Evolutionary conservation across 2,797 vertebrate species (phyloP).

Genomic region (Phylloscopus collybita): DNA sequence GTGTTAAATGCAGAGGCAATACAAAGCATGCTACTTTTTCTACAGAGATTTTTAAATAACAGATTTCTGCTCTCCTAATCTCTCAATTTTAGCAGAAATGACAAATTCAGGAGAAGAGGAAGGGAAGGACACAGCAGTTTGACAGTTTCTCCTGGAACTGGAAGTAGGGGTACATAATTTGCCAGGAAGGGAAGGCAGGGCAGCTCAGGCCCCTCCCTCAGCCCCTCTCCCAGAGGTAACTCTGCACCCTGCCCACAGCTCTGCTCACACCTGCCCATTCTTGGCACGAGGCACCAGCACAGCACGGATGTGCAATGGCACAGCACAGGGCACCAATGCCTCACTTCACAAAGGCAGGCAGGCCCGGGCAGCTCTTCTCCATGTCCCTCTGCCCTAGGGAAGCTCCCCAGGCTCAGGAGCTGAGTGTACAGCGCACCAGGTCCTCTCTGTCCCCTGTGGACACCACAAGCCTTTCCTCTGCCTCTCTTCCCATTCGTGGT

Average conservation of each 20-base stretch:
- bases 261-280: not conserved
- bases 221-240: not conserved
- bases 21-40: not conserved
- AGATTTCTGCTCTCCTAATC: not conserved
- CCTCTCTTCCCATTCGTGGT: not conserved
- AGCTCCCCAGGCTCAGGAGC: not conserved
- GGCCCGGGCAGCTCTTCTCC: not conserved
- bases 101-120: not conserved
- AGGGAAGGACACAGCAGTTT: not conserved
- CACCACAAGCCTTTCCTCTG: not conserved
- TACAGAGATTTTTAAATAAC: not conserved
- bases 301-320: rapidly evolving
- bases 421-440: rapidly evolving
- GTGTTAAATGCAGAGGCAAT: not conserved
- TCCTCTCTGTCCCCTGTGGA: not conserved
- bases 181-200: not conserved
- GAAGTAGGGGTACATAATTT: not conserved
- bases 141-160: not conserved
- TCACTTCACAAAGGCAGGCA: not conserved
- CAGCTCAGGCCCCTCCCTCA: not conserved
- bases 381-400: not conserved
- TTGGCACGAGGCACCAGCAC: not conserved
- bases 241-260: not conserved
- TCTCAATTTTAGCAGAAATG: not conserved
- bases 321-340: rapidly evolving